Conservation (phyloP, 2,113 vertebrate species). For the Clarias macrocephalus region DNA sequence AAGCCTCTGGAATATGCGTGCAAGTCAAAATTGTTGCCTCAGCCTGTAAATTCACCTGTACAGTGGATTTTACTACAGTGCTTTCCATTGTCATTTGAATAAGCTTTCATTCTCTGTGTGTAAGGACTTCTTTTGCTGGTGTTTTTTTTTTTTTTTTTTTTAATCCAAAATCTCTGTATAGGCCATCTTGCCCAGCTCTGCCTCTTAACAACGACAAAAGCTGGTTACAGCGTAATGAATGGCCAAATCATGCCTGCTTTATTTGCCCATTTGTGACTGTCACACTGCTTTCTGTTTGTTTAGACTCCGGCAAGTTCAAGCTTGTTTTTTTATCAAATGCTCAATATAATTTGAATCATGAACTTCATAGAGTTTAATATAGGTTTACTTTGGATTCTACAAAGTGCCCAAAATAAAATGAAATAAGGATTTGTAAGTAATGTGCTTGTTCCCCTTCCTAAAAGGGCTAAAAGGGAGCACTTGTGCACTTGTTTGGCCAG, state of each 20-base stretch:
- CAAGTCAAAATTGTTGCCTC: background rate
- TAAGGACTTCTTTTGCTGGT: slow-evolving; percentile 44
- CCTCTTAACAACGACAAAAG: slow-evolving; percentile 44
- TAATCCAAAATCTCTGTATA: slow-evolving; percentile 50
- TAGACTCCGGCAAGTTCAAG: slow-evolving; percentile 41
- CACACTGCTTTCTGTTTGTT: slow-evolving; percentile 45
- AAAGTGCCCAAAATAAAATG: background rate
- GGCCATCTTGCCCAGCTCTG: slow-evolving; percentile 26
- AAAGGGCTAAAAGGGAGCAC: slow-evolving; percentile 1
- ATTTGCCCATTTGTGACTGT: slow-evolving; percentile 62
- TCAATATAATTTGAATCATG: background rate
- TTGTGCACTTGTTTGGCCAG: slow-evolving; percentile 12
- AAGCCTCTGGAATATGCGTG: background rate
- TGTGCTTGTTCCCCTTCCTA: background rate
- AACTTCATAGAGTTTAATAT: background rate
- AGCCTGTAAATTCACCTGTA: slow-evolving; percentile 11
- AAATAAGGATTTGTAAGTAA: background rate
- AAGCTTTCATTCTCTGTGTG: background rate
- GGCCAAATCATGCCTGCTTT: slow-evolving; percentile 52
- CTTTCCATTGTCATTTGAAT: slow-evolving; percentile 22
- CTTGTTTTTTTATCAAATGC: slow-evolving; percentile 25
- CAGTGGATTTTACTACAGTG: background rate
- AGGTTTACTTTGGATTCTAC: background rate
- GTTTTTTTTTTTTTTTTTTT: slow-evolving; percentile 55
- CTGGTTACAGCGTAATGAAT: slow-evolving; percentile 57